Percentiles rank a stretch among this genome's conserved stretches.
These are phyloP conservation scores for Bettongia penicillata DNA, from an alignment of 2,113 vertebrate species.

Conservation along the genomic window DNA sequence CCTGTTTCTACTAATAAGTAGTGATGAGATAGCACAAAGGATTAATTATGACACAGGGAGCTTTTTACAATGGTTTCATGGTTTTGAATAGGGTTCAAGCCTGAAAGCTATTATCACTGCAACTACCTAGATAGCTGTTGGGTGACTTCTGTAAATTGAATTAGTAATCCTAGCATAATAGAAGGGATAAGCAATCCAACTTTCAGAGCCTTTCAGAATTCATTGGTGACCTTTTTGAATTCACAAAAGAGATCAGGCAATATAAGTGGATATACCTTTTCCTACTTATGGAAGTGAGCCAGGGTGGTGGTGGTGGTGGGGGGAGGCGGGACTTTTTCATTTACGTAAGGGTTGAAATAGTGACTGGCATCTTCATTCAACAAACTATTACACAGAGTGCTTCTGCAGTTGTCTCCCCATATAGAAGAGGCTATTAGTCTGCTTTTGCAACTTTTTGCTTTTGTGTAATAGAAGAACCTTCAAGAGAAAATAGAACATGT, in stretches of 20 bases:
- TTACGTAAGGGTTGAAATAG: neutral
- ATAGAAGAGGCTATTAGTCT: neutral
- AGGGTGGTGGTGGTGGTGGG: too few species aligned
- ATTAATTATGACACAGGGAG: neutral
- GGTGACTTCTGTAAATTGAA: neutral
- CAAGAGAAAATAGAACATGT: neutral
- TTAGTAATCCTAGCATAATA: neutral
- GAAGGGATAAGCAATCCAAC: neutral
- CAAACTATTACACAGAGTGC: neutral
- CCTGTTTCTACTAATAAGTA: neutral
- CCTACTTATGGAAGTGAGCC: neutral
- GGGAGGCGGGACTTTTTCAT: neutral
- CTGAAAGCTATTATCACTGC: neutral
- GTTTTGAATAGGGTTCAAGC: neutral
- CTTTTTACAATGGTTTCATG: neutral
- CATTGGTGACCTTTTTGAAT: slow-evolving; percentile 4
- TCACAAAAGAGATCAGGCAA: slow-evolving; percentile 23
- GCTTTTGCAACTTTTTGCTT: neutral
- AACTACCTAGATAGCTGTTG: neutral
- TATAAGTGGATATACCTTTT: neutral
- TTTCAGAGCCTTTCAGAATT: neutral
- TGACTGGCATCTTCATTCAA: neutral
- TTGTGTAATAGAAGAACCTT: neutral
- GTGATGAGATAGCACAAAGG: neutral
- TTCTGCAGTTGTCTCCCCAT: neutral